A percentile compares a stretch with the other conserved stretches of the same genome.
phyloP scores from a whole-genome alignment of 1,140 invertebrate species.

The Zophobas atratus region DNA sequence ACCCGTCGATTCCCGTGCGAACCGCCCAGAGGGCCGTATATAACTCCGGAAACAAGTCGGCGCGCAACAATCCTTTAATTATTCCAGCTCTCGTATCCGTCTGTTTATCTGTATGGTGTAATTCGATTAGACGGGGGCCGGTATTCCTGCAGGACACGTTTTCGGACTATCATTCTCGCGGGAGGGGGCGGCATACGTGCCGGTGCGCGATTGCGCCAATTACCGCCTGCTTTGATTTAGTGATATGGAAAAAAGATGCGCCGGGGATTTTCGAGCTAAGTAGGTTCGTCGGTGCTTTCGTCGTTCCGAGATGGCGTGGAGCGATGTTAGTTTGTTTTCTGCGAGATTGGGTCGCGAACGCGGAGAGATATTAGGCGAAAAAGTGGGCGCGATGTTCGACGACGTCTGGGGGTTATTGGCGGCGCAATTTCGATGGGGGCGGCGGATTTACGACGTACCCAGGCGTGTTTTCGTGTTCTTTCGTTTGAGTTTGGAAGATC shows the following conservation, averaged over 20 bases:
- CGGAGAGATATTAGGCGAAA: neutral
- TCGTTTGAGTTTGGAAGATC: no score
- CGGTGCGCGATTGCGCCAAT: conserved; percentile 17
- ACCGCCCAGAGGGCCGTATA: neutral
- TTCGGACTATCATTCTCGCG: neutral
- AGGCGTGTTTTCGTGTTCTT: no score
- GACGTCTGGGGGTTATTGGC: no score
- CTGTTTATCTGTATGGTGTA: conserved; percentile 22
- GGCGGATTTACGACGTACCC: no score
- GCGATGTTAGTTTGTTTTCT: conserved; percentile 33
- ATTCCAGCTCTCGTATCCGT: conserved; percentile 11
- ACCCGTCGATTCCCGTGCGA: neutral
- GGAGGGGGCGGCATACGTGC: conserved; percentile 7
- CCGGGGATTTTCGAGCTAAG: conserved; percentile 16
- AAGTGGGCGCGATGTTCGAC: neutral
- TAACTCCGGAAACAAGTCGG: conserved; percentile 8
- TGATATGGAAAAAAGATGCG: neutral
- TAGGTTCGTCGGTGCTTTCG: conserved; percentile 19
- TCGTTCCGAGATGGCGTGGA: conserved; percentile 3
- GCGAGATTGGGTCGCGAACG: conserved; percentile 6
- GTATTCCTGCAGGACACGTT: conserved; percentile 30
- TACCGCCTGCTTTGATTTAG: conserved; percentile 19
- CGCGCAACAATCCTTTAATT: conserved; percentile 37
- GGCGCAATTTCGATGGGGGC: no score
- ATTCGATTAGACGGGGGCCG: conserved; percentile 7